A percentile compares a stretch with the other conserved stretches of the same genome.
Conservation (phyloP, 1,140 invertebrate species). For the Drosophila simulans region DNA sequence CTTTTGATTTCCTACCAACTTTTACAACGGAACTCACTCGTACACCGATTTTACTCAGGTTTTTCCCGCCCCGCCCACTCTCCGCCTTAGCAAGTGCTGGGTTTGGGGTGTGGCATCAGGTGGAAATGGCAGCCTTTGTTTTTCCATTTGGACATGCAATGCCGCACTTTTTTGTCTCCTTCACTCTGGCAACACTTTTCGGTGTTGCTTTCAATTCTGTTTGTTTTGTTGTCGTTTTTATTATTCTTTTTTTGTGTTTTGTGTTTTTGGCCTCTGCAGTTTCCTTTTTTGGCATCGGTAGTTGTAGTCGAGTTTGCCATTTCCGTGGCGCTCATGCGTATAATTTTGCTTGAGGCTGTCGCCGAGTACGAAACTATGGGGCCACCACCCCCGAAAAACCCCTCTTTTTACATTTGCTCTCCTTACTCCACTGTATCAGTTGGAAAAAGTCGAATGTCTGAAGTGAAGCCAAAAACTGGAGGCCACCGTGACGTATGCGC, state of each 20-base stretch:
- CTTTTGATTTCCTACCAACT: constrained; percentile 50
- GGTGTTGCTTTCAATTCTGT: constrained; percentile 80
- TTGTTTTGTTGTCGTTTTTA: constrained; percentile 36
- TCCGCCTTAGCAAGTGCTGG: constrained; percentile 25
- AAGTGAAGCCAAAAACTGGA: constrained; percentile 50
- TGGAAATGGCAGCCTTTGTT: constrained; percentile 52
- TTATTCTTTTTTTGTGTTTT: constrained; percentile 13
- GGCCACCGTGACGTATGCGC: constrained; percentile 69
- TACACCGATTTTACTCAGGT: constrained; percentile 23
- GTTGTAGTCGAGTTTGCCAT: constrained; percentile 75
- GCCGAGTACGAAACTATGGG: constrained; percentile 73
- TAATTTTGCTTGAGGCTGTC: constrained; percentile 81
- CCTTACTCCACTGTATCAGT: background rate
- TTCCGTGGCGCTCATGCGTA: constrained; percentile 81
- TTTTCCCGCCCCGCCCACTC: background rate
- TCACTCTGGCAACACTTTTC: constrained; percentile 58
- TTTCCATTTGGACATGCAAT: constrained; percentile 55
- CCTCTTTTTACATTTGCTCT: background rate
- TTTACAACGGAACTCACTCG: constrained; percentile 46
- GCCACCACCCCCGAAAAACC: constrained; percentile 3
- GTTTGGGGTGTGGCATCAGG: constrained; percentile 46
- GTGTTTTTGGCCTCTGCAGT: constrained; percentile 32
- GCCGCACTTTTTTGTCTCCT: constrained; percentile 38
- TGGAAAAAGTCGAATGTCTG: constrained; percentile 39
- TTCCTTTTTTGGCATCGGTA: constrained; percentile 51